phyloP scores from a whole-genome alignment of 2,888 invertebrate species.

The Nasonovia ribisnigri region DNA sequence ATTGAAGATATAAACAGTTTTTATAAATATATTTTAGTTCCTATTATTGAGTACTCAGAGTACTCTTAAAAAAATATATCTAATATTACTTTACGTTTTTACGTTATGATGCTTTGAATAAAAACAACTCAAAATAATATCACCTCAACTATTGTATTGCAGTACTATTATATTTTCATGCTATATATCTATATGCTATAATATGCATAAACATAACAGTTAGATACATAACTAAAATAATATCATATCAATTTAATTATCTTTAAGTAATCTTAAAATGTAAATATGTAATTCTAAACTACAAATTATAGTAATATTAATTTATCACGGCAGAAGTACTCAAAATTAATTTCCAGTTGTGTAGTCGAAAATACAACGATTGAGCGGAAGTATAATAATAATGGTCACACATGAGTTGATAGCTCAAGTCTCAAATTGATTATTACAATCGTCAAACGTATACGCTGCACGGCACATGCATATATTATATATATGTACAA shows the following conservation, averaged over 20 bases:
- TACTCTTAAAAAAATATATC: not conserved
- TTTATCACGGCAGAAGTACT: not conserved
- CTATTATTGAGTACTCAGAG: not conserved
- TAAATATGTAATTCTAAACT: not conserved
- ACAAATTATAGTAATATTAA: not conserved
- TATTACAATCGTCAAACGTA: not conserved
- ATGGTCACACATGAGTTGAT: not conserved
- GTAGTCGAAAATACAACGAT: not conserved
- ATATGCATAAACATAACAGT: not conserved
- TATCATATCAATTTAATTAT: not conserved
- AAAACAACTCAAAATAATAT: not conserved
- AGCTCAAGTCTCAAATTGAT: not conserved
- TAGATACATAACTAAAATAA: not conserved
- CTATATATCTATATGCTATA: not conserved
- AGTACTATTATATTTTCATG: not conserved
- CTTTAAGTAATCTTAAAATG: not conserved
- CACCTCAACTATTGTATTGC: not conserved
- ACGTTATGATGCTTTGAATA: not conserved
- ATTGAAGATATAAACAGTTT: not conserved
- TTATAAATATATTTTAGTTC: not conserved
- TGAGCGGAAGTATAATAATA: slow-evolving; percentile 5
- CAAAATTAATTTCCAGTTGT: not conserved
- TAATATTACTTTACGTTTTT: not conserved
- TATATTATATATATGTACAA: not conserved
- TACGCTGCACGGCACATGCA: not conserved